A percentile compares a stretch with the other conserved stretches of the same genome.
Evolutionary conservation across 2,797 vertebrate genomes (phyloP).

Genomic region (Rhodeus uyekii): DNA sequence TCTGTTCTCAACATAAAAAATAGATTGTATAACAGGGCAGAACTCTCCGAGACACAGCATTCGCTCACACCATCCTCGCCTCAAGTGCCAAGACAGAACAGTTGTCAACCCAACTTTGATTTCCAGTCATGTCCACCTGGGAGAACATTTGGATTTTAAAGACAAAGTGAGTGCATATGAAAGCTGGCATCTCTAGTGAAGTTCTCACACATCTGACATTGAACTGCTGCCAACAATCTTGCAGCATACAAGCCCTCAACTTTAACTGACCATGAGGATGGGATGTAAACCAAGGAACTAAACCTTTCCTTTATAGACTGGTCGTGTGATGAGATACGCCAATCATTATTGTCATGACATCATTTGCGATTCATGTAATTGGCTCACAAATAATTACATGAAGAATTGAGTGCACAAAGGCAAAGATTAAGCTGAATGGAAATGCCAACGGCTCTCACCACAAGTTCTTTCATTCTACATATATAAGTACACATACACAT

Average conservation of each 20-base stretch:
- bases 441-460: background rate
- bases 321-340: background rate
- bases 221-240: background rate
- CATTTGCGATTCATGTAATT: background rate
- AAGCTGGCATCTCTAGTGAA: background rate
- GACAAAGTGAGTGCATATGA: background rate
- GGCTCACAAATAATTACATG: background rate
- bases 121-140: conserved; percentile 54
- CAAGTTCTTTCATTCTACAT: too few species aligned
- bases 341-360: background rate
- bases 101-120: conserved; percentile 57
- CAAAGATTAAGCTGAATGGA: background rate
- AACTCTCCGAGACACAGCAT: conserved; percentile 57
- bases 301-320: background rate
- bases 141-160: conserved; percentile 54
- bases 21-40: conserved; percentile 68
- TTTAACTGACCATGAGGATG: background rate
- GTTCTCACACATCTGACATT: background rate
- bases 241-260: background rate
- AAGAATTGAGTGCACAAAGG: background rate
- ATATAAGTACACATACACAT: too few species aligned
- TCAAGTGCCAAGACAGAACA: conserved; percentile 53
- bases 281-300: background rate
- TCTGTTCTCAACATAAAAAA: conserved; percentile 71
- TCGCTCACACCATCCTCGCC: conserved; percentile 58